Conservation (phyloP, 2,113 vertebrate species). For the mouse (Mus musculus) region GRCm39 chr7:72694501-72695000, state of each 20-base stretch:
- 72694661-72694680: background rate
- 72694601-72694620: too few relatives aligned
- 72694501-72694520: too few relatives aligned
- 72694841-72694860: too few relatives aligned
- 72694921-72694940: background rate
- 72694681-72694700: fast-evolving
- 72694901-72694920: background rate
- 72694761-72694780: background rate
- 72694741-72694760: background rate
- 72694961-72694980: too few relatives aligned
- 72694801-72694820: background rate
- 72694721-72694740: background rate
- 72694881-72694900: background rate
- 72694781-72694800: background rate
- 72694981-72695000: too few relatives aligned
- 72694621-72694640: background rate
- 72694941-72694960: background rate
- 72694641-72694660: background rate
- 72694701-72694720: background rate
- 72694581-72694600: background rate
- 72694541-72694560: background rate
- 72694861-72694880: background rate
- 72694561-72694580: background rate
- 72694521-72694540: background rate
- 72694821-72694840: background rate